These are phyloP conservation scores for Labroides dimidiatus DNA, from an alignment of 2,797 vertebrate genomes.

Conservation along the genomic window DNA sequence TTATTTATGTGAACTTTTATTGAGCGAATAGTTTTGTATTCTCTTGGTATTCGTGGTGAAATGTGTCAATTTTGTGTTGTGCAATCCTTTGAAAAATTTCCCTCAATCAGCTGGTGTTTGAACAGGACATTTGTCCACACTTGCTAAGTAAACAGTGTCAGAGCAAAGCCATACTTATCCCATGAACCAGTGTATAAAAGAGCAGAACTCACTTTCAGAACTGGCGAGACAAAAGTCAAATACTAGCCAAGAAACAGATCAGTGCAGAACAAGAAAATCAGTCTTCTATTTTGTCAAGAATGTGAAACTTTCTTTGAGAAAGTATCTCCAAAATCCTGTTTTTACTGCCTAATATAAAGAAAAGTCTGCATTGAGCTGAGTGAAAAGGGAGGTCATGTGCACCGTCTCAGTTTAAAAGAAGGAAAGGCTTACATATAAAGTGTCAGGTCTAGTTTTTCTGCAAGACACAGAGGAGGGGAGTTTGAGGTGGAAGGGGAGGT, in stretches of 20 bases:
- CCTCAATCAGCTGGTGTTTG: constrained; percentile 80
- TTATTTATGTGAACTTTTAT: neutral
- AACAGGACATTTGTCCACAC: constrained; percentile 81
- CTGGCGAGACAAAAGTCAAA: constrained; percentile 58
- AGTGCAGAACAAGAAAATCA: constrained; percentile 23
- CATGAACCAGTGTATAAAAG: constrained; percentile 61
- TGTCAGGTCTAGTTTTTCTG: constrained; percentile 59
- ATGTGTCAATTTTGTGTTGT: constrained; percentile 44
- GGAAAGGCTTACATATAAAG: constrained; percentile 48
- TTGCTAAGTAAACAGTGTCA: constrained; percentile 78
- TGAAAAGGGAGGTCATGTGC: constrained; percentile 47
- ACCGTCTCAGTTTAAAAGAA: constrained; percentile 22
- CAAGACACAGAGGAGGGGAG: constrained; percentile 53
- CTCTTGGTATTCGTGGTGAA: constrained; percentile 17
- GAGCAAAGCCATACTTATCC: constrained; percentile 65
- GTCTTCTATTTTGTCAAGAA: constrained; percentile 1
- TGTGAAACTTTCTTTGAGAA: constrained; percentile 20
- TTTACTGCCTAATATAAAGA: constrained; percentile 37
- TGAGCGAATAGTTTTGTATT: neutral
- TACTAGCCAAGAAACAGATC: constrained; percentile 19
- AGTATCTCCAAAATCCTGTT: constrained; percentile 35
- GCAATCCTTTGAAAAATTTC: constrained; percentile 66
- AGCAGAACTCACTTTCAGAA: constrained; percentile 62
- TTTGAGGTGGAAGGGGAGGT: constrained; percentile 68
- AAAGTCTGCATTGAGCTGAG: constrained; percentile 44